Evolutionary conservation across 2,888 invertebrate species (phyloP), one percentile per base, ranked within the genome.

Genomic region (Lypha dubia): DNA sequence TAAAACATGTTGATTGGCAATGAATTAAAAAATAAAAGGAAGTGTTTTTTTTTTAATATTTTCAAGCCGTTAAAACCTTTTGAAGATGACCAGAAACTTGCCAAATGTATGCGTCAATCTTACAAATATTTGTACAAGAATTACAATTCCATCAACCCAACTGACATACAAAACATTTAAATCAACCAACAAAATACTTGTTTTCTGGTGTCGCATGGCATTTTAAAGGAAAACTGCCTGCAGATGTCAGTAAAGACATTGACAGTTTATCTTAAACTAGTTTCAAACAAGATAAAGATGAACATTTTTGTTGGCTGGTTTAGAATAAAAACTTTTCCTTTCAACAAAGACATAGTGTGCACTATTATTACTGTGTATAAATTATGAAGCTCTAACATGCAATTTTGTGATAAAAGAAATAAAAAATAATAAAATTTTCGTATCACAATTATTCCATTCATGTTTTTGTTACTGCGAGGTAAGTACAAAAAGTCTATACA

Each of bases 301-400:
- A n/a, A n/a, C n/a, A n/a, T n/a, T n/a, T n/a, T n/a, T n/a, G n/a
- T 20, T 49, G 7, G 35, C 28, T 20, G 9, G 9, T n/a, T 13
- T 20, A 4, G 13, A 63, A 44, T n/a, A 35, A 46, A 70, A 38
- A 79, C 71, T 79, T 79, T 79, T 63, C 32, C 56, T 79, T 79
- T 79, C 79, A 79, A 32, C 53, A 35, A 32, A 17, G 9, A 13
- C 41, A 51, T 22, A 44, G 51, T 28, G 4, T 58, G 35, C 35
- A n/a, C 9, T 0, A n/a, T n/a, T n/a, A n/a, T n/a, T n/a, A 49
- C 5, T 56, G 35, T 53, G 17, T 22, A 35, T 32, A 60, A 58
- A 56, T 60, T 41, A 79, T 63, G 71, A 17, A 46, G 35, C 35
- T 71, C 35, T 35, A 63, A 56, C 79, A 71, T 17, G 79, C 79